Evolutionary conservation across 1,140 invertebrate species (phyloP), one percentile per base, ranked within the genome.

Genomic region (Anastrepha ludens): DNA sequence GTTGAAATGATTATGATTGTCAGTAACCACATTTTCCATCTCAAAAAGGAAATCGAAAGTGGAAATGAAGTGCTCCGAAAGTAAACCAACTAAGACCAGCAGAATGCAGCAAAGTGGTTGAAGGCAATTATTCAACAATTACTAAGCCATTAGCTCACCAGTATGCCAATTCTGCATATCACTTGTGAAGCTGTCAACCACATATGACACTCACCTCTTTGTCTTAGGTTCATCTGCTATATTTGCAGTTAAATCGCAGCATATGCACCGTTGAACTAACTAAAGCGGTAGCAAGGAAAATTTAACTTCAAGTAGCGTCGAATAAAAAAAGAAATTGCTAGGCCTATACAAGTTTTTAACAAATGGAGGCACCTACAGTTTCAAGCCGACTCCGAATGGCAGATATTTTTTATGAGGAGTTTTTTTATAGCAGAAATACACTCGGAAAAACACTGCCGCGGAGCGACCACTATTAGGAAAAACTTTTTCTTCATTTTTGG

Each of bases 11-110:
- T 55, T 55, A 62, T 17, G 9, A 62, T 17, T n/a, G 17, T 11
- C 13, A 7, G 41, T 17, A 74, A 74, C 67, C 67, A 44, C 67
- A 74, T 74, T 74, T 74, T 74, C 67, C 41, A 74, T 74, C 41
- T 74, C 67, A 13, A 17, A 47, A 15, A 44, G 67, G 67, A 74
- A 74, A 74, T 47, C 15, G 67, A 74, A 74, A 74, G 39, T 74
- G 41, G 41, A 74, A 44, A 44, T 74, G 67, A 47, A 74, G 64
- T n/a, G 20, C 64, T 39, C 29, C 29, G 29, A 13, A 39, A 67
- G 20, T 39, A 11, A 74, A 74, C 67, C 67, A 47, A 11, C 50
- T 11, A 47, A 74, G 50, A 29, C 5, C 65, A 67, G 13, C 15
- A 67, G 11, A 29, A 47, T 7, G 1, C 11, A 67, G 13, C 64